Percentiles rank a stretch among this genome's conserved stretches.
Evolutionary conservation across 2,888 invertebrate species (phyloP).

Genomic region (Cerastis rubricosa): DNA sequence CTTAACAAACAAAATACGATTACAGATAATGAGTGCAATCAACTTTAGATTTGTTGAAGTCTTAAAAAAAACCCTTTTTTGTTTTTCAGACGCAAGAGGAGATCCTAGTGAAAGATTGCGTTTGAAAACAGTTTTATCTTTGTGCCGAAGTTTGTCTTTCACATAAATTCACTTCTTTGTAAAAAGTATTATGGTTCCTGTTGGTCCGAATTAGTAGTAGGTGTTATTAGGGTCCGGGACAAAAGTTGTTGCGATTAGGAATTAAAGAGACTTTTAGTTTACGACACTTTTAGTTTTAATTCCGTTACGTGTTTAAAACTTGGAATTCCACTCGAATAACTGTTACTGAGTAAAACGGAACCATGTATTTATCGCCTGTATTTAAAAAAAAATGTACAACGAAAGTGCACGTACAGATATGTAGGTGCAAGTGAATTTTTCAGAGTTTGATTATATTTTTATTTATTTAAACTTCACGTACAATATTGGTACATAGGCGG

Average conservation of each 20-base stretch:
- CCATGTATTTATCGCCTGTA: neutral
- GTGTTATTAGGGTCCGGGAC: neutral
- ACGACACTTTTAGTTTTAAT: slow-evolving; percentile 13
- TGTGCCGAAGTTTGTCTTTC: slow-evolving; percentile 35
- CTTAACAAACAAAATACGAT: neutral
- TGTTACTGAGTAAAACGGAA: neutral
- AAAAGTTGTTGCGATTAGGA: slow-evolving; percentile 14
- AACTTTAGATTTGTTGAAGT: slow-evolving; percentile 28
- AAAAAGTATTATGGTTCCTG: slow-evolving; percentile 28
- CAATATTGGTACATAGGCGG: too few species aligned
- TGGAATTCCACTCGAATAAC: neutral
- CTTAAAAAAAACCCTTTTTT: slow-evolving; percentile 23
- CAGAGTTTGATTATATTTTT: neutral
- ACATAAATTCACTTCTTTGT: slow-evolving; percentile 41
- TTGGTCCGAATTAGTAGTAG: slow-evolving; percentile 23
- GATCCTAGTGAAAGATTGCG: slow-evolving; percentile 22
- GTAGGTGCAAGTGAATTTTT: neutral
- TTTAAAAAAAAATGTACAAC: neutral
- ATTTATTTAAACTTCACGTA: too few species aligned
- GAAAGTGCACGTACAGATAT: neutral
- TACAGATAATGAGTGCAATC: slow-evolving; percentile 16
- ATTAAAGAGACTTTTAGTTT: slow-evolving; percentile 13
- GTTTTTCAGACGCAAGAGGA: too few species aligned
- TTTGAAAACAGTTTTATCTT: slow-evolving; percentile 44
- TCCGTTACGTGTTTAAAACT: neutral